phyloP scores from a whole-genome alignment of 2,888 invertebrate genomes.

The Dicycla oo region DNA sequence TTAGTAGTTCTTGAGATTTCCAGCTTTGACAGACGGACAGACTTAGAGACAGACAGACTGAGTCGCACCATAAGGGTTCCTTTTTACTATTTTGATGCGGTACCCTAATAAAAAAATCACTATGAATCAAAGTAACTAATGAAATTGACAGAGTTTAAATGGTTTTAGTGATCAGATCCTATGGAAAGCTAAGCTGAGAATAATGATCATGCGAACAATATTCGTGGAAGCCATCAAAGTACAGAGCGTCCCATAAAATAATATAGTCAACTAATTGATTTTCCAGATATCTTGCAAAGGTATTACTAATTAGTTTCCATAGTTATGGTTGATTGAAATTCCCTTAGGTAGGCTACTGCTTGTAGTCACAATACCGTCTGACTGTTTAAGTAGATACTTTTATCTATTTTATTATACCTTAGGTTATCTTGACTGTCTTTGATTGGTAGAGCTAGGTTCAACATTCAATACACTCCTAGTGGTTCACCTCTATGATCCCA shows the following conservation, averaged over 20 bases:
- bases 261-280: slow-evolving; percentile 44
- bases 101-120: neutral
- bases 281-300: slow-evolving; percentile 1
- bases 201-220: neutral
- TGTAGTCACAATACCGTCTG: neutral
- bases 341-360: slow-evolving; percentile 1
- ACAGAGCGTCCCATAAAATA: neutral
- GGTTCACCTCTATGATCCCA: neutral
- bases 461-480: neutral
- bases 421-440: neutral
- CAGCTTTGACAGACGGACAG: too few relatives aligned
- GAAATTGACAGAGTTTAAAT: neutral
- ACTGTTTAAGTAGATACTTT: too few relatives aligned
- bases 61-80: too few relatives aligned
- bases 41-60: too few relatives aligned
- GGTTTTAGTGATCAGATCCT: neutral
- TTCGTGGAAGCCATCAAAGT: neutral
- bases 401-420: too few relatives aligned
- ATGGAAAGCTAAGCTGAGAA: neutral
- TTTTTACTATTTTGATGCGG: too few relatives aligned
- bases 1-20: too few relatives aligned
- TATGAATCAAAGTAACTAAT: neutral
- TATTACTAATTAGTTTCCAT: slow-evolving; percentile 14
- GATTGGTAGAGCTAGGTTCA: neutral
- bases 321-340: slow-evolving; percentile 13